phyloP scores from a whole-genome alignment of 2,797 vertebrate species.

The Adrianichthys oophorus region DNA sequence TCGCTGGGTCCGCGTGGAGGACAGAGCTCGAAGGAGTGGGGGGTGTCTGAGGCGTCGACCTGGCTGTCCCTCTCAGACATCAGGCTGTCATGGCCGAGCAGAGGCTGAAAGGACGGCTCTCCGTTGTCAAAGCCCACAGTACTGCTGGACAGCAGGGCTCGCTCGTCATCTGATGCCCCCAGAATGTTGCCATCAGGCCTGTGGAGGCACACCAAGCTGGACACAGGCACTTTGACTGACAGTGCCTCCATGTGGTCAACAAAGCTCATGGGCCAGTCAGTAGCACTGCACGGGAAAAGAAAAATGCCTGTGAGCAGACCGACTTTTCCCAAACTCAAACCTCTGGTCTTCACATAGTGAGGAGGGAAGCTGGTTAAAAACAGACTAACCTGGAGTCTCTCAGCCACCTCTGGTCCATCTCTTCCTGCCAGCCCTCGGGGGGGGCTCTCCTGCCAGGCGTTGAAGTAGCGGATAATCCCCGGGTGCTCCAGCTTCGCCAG shows the following conservation, averaged over 20 bases:
- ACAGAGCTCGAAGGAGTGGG: slow-evolving; percentile 81
- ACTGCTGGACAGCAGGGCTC: slow-evolving; percentile 40
- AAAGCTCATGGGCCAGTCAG: slow-evolving; percentile 93
- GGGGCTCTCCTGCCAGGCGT: slow-evolving; percentile 97
- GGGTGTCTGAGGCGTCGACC: slow-evolving; percentile 76
- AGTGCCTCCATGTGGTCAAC: slow-evolving; percentile 88
- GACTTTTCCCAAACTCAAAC: neutral
- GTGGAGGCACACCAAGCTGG: slow-evolving; percentile 76
- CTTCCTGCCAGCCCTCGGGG: slow-evolving; percentile 97
- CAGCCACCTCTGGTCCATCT: slow-evolving; percentile 95
- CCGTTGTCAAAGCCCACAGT: slow-evolving; percentile 33
- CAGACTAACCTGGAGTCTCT: slow-evolving; percentile 87
- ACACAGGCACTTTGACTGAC: slow-evolving; percentile 89
- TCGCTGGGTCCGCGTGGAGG: slow-evolving; percentile 79
- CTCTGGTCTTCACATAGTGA: neutral
- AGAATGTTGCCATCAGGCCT: slow-evolving; percentile 20
- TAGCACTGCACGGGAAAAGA: slow-evolving; percentile 78
- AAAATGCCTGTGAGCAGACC: neutral
- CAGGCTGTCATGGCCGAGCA: slow-evolving; percentile 84
- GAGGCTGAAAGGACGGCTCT: slow-evolving; percentile 54
- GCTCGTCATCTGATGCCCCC: slow-evolving; percentile 23
- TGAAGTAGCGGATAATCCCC: slow-evolving; percentile 97
- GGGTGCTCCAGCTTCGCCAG: slow-evolving; percentile 96
- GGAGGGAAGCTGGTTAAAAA: neutral
- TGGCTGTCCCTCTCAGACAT: slow-evolving; percentile 83